Evolutionary conservation across 2,113 vertebrate genomes (phyloP), one percentile per base, ranked within the genome.

Genomic region (Aleadryas rufinucha): DNA sequence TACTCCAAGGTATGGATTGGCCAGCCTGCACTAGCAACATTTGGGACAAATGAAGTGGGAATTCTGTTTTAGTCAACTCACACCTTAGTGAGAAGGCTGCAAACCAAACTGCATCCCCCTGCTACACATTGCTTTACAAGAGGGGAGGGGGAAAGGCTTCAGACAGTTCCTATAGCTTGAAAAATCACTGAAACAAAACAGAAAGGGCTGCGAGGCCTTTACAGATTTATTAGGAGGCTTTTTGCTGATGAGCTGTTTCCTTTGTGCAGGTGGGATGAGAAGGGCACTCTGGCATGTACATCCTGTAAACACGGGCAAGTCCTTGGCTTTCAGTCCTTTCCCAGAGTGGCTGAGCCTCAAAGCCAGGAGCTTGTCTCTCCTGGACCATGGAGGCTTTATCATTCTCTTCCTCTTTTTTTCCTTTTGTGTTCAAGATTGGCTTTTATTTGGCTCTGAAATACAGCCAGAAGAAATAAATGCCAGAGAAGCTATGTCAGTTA

Each of bases 11-110:
- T 15, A 22, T 21, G 86, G 92, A 93, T 93, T 88, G 90, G 65
- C 54, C 64, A 80, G 66, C 56, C 63, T 26, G 33, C 78, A 33
- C 24, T 24, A 64, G 63, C 42, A 35, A 28, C 53, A 56, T 61
- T 33, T 79, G 95, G 90, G 90, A 90, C 53, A 90, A 95, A 93
- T 31, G 79, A 68, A 92, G 80, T 33, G 74, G 12, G 57, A 78
- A 59, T 71, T 74, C 26, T 44, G 50, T 68, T 45, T 59, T 11
- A 23, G 72, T 33, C 78, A 80, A 77, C 88, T 93, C 79, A 44
- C 14, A 82, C 68, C 71, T 65, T 88, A 74, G 47, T 5, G 11
- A 44, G 93, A 93, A 86, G 66, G 41, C 87, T 89, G 50, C 70
- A 22, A 37, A 84, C 26, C 72, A 61, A 94, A 70, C 4, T 0